Evolutionary conservation across 2,113 vertebrate genomes (phyloP), one percentile per base, ranked within the genome.

Genomic region (Tragelaphus buxtoni): DNA sequence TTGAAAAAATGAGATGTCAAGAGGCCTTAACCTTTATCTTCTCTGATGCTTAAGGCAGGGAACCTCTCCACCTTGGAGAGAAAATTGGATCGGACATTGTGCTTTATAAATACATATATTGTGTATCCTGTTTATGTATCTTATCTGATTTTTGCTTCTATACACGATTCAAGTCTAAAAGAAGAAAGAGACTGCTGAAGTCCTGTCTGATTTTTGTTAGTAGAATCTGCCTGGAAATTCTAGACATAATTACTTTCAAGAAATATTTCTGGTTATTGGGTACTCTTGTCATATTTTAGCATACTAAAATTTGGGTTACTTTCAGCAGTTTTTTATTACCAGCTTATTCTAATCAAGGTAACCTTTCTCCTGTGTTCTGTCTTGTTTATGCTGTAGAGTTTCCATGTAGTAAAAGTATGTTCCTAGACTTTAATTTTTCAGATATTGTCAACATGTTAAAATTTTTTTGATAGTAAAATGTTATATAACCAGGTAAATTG

Each of bases 331-430:
- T 96, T 94, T 97, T 97, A 88, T 96, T 92, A 96, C 90, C 76
- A 97, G n/a, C 93, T 69, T 97, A 2, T 94, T 98, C 90, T 92
- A 88, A 88, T 88, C 58, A 95, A 98, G 88, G 81, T 96, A 95
- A 69, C 95, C 56, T 61, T 1, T 97, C 39, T 96, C 83, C 90
- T 91, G 11, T 94, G 82, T 92, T 95, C 11, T 95, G 45, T 95
- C 45, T 81, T 90, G 60, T 93, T 98, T 96, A 96, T 91, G 55
- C 55, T 97, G 5, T 77, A 94, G 85, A 55, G 47, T 79, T 72
- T 89, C 60, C 18, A 9, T 95, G 72, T 45, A 12, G 90, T 96
- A 58, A 86, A 72, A 61, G 74, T 88, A 93, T 22, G 9, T 94
- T 96, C 22, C 56, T 98, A 61, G 88, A 95, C 79, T 92, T 89